These are phyloP conservation scores for Clitarchus hookeri DNA, from an alignment of 2,888 invertebrate species.

Conservation along the genomic window DNA sequence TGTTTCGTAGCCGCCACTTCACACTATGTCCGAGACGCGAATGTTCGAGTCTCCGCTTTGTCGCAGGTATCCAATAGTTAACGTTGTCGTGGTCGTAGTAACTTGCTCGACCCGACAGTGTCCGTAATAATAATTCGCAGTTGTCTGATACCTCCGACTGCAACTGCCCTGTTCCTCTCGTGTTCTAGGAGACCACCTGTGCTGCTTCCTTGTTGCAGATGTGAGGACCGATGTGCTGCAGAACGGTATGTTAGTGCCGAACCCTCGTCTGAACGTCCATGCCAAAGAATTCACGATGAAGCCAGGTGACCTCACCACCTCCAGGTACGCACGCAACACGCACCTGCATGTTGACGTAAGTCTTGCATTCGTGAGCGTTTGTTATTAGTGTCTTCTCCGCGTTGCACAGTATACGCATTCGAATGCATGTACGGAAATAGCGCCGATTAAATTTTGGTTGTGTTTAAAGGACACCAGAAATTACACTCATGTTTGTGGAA, in stretches of 20 bases:
- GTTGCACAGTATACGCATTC: no score
- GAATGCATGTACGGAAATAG: no score
- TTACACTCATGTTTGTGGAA: no score
- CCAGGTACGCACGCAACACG: slow-evolving; percentile 49
- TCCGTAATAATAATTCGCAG: not conserved
- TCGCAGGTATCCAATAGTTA: no score
- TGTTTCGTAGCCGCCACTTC: no score
- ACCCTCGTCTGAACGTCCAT: slow-evolving; percentile 78
- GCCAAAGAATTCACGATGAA: slow-evolving; percentile 90
- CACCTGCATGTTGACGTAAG: not conserved
- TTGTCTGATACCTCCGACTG: no score
- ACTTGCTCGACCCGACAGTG: not conserved
- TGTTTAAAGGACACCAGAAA: no score
- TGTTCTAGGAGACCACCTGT: not conserved
- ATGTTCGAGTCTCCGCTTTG: no score
- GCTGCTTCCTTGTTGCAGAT: slow-evolving; percentile 35
- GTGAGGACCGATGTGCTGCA: slow-evolving; percentile 45
- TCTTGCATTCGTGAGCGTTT: no score
- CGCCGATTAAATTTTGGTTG: no score
- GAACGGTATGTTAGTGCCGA: slow-evolving; percentile 51
- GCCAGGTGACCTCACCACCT: slow-evolving; percentile 54
- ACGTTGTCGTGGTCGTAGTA: not conserved
- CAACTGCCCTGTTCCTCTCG: not conserved
- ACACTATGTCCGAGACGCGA: no score
- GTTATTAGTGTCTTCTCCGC: no score